phyloP scores from a whole-genome alignment of 2,113 vertebrate genomes.

The Phalacrocorax aristotelis region DNA sequence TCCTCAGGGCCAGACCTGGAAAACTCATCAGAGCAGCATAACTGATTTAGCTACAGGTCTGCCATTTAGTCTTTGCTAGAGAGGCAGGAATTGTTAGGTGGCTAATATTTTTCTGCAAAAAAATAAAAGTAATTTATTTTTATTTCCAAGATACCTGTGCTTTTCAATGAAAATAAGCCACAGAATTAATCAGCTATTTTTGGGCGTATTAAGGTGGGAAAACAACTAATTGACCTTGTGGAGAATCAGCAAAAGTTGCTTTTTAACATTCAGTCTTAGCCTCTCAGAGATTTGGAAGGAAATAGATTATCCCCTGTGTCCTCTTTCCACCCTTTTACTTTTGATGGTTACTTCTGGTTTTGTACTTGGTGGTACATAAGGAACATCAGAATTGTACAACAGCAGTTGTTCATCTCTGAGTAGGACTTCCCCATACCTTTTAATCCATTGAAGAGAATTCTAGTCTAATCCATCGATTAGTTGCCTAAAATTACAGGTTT shows the following conservation, averaged over 20 bases:
- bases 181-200: background rate
- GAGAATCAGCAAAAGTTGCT: background rate
- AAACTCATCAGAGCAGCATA: background rate
- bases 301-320: background rate
- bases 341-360: background rate
- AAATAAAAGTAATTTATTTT: conserved; percentile 18
- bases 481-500: background rate
- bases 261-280: background rate
- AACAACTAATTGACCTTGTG: background rate
- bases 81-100: conserved; percentile 1
- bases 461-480: background rate
- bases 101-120: background rate
- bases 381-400: background rate
- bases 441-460: background rate
- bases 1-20: background rate
- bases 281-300: background rate
- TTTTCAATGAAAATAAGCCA: background rate
- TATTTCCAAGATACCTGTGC: background rate
- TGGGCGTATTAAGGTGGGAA: background rate
- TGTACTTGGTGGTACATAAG: background rate
- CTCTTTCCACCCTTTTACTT: conserved; percentile 3
- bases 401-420: background rate
- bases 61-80: background rate
- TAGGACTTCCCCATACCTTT: background rate
- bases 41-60: background rate